A percentile compares a stretch with the other conserved stretches of the same genome.
Conservation (phyloP, 2,888 invertebrate species). For the Pegoplata infirma region DNA sequence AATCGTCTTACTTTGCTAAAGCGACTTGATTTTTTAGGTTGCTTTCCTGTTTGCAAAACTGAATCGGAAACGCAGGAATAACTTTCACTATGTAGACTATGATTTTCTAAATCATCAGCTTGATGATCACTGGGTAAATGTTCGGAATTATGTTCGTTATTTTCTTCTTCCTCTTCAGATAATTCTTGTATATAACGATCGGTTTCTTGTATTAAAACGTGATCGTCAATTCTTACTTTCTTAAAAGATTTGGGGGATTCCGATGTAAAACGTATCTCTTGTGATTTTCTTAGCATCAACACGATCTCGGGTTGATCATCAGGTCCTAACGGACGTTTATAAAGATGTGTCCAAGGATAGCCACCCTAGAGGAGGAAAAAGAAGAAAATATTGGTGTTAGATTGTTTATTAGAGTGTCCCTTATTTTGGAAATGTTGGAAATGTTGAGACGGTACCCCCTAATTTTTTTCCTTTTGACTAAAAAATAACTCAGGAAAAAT, state of each 20-base stretch:
- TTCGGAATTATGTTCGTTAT: conserved; percentile 47
- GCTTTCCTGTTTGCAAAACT: conserved; percentile 72
- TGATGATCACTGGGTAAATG: conserved; percentile 55
- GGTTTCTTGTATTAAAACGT: conserved; percentile 77
- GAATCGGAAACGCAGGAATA: conserved; percentile 77
- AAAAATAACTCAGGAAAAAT: no score
- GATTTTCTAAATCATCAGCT: conserved; percentile 66
- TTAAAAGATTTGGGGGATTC: conserved; percentile 78
- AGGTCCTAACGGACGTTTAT: conserved; percentile 82
- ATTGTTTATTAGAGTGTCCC: no score
- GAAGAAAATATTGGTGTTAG: no score
- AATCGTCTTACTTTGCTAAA: conserved; percentile 79
- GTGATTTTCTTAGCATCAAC: conserved; percentile 75
- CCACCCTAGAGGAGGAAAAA: conserved; percentile 79
- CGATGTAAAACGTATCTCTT: conserved; percentile 74
- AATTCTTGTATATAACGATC: conserved; percentile 77
- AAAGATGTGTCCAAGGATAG: conserved; percentile 89
- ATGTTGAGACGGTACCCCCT: no score
- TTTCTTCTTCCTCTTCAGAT: conserved; percentile 72
- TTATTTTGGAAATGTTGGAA: no score
- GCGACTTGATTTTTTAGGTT: conserved; percentile 70
- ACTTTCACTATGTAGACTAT: conserved; percentile 74
- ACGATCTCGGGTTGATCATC: conserved; percentile 78
- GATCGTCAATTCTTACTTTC: conserved; percentile 78
- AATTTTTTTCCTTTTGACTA: no score